Evolutionary conservation across 2,113 vertebrate genomes (phyloP), one percentile per base, ranked within the genome.

Genomic region (Sinocyclocheilus grahami): DNA sequence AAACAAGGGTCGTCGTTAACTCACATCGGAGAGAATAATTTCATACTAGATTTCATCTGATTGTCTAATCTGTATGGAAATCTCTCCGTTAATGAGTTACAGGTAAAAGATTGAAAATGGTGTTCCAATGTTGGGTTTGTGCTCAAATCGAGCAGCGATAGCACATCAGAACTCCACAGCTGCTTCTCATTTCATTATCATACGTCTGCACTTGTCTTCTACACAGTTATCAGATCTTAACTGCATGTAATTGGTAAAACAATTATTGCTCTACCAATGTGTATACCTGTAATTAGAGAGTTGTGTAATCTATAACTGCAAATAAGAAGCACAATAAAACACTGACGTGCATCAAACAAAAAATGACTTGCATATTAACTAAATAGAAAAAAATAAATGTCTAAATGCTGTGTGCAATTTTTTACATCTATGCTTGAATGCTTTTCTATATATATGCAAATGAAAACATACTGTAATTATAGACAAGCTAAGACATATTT

Each of bases 11-110:
- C n/a, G 22, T n/a, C 22, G 33, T 76, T 69, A 78, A 30, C 76
- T 71, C 53, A 78, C 63, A 83, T 60, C 22, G 30, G 46, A 62
- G 62, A 71, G 58, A 76, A 76, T 51, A 75, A 84, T 84, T 69
- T 80, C 33, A 33, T 27, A 39, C 75, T 82, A 63, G 53, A 53
- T 16, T 69, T 67, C 60, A 72, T 20, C 37, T 75, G 30, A 78
- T 80, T 77, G 77, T 81, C 82, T 79, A 85, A 60, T 69, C 62
- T 87, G 55, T 37, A 88, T 84, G 72, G 82, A 89, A 85, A 89
- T 82, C 51, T 71, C 14, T 80, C 30, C 30, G 62, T 72, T 63
- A 18, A 86, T 79, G 63, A 58, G 46, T 53, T 69, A 71, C 58
- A 86, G 63, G 67, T 78, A 72, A 46, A 46, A 10, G 42, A 11